Evolutionary conservation across 1,140 invertebrate species (phyloP).

Genomic region (Diachasma alloeum): DNA sequence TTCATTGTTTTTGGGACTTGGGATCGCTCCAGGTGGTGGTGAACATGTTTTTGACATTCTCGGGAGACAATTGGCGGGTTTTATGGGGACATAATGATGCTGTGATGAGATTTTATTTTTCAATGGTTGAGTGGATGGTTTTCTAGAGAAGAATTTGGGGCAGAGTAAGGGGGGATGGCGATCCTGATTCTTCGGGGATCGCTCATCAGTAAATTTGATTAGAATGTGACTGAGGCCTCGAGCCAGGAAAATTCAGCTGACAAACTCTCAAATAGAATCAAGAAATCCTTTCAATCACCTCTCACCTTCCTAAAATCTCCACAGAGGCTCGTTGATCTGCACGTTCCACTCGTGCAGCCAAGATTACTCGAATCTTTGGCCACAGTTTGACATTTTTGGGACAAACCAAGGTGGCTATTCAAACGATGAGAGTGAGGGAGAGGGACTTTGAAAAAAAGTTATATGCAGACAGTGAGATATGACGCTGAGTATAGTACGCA

Average conservation of each 20-base stretch:
- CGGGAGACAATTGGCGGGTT: background rate
- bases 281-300: background rate
- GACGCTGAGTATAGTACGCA: background rate
- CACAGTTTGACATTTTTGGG: constrained; percentile 10
- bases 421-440: background rate
- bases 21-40: background rate
- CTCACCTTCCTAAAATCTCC: background rate
- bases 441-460: background rate
- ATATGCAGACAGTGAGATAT: constrained; percentile 2
- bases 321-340: background rate
- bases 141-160: background rate
- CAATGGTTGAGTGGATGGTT: too few species aligned
- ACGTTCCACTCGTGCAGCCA: background rate
- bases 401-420: constrained; percentile 8
- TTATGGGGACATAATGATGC: background rate
- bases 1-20: background rate
- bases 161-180: background rate
- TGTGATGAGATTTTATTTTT: background rate
- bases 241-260: background rate
- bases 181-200: background rate
- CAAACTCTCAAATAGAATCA: background rate
- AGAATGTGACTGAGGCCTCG: background rate
- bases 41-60: background rate
- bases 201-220: background rate
- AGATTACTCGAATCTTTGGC: constrained; percentile 17